Evolutionary conservation across 1,140 invertebrate species (phyloP), one percentile per base, ranked within the genome.

Genomic region (Epicauta chinensis): DNA sequence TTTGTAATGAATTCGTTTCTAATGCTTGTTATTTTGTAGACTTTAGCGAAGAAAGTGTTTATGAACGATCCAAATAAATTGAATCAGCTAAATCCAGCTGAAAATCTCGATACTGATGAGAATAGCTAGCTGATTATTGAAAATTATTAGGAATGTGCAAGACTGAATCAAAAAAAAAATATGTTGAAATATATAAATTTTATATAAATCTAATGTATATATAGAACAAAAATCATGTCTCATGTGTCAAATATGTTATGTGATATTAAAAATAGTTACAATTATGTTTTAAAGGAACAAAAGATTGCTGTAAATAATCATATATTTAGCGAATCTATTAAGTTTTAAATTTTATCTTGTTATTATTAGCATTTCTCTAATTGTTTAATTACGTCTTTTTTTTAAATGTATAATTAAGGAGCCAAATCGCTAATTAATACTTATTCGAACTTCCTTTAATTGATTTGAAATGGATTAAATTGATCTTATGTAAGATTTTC

Each of bases 41-140:
- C 81, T 55, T 73, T 93, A 60, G 90, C 90, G 38, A 82, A 87
- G 60, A 87, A 86, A 61, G 73, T 93, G 37, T 87, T 88, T 65
- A 84, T 88, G 45, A 89, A 90, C 62, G 86, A 91, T 72, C 86
- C 88, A 0, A 77, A 73, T 14, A 87, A 87, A 70, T 68, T 87
- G 53, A 78, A 78, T 48, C 79, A 82, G 42, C 77, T 80, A 66
- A 78, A 82, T 51, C 43, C 49, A 48, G 45, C 23, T 34, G 49
- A 55, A 37, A 44, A 16, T 38, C 10, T 47, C 41, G 57, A 55
- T 38, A 16, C 49, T 29, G 56, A 59, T 23, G 23, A 23, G 7
- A 23, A 23, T 53, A 56, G 55, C 37, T 59, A 59, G 48, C 35
- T 46, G 46, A 40, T 5, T 23, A 23, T 15, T 36, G 7, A 37